Evolutionary conservation across 1,140 invertebrate genomes (phyloP).

Genomic region (Pseudomyrmex sp.): DNA sequence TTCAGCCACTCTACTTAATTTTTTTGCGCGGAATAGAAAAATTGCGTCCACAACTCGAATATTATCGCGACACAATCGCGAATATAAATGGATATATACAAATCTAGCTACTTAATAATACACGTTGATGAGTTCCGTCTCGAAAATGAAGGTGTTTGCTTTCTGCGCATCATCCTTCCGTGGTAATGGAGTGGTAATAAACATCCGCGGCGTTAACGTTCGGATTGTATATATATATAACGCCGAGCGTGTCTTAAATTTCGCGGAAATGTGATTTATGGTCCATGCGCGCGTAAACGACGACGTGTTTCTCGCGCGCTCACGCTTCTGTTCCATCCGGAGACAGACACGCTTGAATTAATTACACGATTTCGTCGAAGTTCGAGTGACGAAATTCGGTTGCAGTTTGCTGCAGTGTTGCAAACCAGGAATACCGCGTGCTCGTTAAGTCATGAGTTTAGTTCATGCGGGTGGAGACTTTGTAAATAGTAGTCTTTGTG

Average conservation of each 20-base stretch:
- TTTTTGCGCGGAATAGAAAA: neutral
- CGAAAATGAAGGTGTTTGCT: neutral
- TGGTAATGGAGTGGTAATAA: slow-evolving; percentile 32
- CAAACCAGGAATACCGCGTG: neutral
- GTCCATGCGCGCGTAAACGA: too few species aligned
- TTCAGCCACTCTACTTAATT: too few species aligned
- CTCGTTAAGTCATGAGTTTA: slow-evolving; percentile 31
- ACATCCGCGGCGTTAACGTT: slow-evolving; percentile 12
- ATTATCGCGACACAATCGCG: slow-evolving; percentile 3
- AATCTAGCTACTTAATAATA: slow-evolving; percentile 14
- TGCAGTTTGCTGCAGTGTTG: neutral
- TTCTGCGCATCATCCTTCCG: neutral
- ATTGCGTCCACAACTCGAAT: neutral
- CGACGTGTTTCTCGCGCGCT: neutral
- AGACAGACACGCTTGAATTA: slow-evolving; percentile 35
- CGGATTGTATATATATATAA: neutral
- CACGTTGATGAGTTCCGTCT: slow-evolving; percentile 23
- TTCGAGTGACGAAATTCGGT: slow-evolving; percentile 34
- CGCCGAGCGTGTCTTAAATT: slow-evolving; percentile 29
- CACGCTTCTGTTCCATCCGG: neutral
- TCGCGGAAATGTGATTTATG: slow-evolving; percentile 2
- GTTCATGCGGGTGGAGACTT: neutral
- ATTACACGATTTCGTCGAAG: slow-evolving; percentile 15
- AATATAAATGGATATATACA: slow-evolving; percentile 21
- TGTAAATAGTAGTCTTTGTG: neutral